These are phyloP conservation scores for Drosophila albomicans DNA, from an alignment of 1,140 invertebrate species.

Conservation along the genomic window DNA sequence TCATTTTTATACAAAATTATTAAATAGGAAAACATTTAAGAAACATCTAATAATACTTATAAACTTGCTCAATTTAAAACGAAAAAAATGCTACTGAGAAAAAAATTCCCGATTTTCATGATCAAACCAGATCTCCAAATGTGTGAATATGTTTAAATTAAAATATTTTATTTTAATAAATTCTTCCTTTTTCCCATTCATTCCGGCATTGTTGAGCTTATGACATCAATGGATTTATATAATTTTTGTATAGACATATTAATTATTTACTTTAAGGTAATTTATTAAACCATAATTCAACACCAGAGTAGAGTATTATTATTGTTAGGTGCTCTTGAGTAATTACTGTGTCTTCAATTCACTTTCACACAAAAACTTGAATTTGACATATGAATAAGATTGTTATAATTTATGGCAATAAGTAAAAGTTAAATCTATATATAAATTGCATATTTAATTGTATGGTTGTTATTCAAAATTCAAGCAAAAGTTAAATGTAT, in stretches of 20 bases:
- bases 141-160: constrained; percentile 13
- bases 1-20: not conserved
- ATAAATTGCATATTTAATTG: constrained; percentile 1
- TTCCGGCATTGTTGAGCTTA: not conserved
- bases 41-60: not conserved
- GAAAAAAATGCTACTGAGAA: too few species aligned
- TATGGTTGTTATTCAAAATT: constrained; percentile 1
- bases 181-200: not conserved
- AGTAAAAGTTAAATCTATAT: constrained; percentile 12
- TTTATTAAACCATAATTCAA: constrained; percentile 6
- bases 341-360: not conserved
- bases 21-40: not conserved
- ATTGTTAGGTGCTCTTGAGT: not conserved
- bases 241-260: not conserved
- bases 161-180: not conserved
- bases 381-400: not conserved
- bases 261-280: constrained; percentile 5
- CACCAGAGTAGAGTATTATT: not conserved
- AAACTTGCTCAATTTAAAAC: not conserved
- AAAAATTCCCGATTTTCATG: constrained; percentile 9
- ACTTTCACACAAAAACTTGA: not conserved
- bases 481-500: constrained; percentile 9
- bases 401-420: constrained; percentile 14
- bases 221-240: not conserved
- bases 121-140: not conserved